Evolutionary conservation across 1,140 invertebrate species (phyloP).

Genomic region (Rhysida immarginata): DNA sequence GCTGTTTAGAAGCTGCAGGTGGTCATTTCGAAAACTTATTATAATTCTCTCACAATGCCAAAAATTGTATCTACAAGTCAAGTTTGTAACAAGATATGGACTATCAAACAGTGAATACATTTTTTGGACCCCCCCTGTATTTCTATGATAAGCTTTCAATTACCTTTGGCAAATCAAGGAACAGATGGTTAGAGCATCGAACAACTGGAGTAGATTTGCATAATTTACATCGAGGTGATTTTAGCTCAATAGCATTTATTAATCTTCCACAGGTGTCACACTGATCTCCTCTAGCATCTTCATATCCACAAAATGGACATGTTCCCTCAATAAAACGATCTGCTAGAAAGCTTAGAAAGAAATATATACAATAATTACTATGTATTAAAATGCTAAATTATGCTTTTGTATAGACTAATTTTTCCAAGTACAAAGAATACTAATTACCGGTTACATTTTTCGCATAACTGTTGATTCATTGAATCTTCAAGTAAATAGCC

Average conservation of each 20-base stretch:
- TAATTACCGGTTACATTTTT: constrained; percentile 5
- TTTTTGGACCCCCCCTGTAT: no score
- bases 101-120: no score
- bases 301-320: constrained; percentile 84
- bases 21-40: no score
- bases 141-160: no score
- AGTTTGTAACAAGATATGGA: no score
- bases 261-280: constrained; percentile 96
- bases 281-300: constrained; percentile 93
- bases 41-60: no score
- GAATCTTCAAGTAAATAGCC: constrained; percentile 67
- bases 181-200: constrained; percentile 72
- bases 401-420: neutral
- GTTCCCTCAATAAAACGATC: constrained; percentile 93
- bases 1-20: no score
- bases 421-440: constrained; percentile 3
- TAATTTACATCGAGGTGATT: constrained; percentile 79
- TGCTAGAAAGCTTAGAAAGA: constrained; percentile 38
- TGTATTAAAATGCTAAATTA: neutral
- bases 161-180: constrained; percentile 82
- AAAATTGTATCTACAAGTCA: no score
- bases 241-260: constrained; percentile 84
- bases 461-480: constrained; percentile 82
- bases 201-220: constrained; percentile 60
- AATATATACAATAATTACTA: neutral